A percentile compares a stretch with the other conserved stretches of the same genome.
Evolutionary conservation across 2,888 invertebrate genomes (phyloP).

Genomic region (Micoletzkya japonica): DNA sequence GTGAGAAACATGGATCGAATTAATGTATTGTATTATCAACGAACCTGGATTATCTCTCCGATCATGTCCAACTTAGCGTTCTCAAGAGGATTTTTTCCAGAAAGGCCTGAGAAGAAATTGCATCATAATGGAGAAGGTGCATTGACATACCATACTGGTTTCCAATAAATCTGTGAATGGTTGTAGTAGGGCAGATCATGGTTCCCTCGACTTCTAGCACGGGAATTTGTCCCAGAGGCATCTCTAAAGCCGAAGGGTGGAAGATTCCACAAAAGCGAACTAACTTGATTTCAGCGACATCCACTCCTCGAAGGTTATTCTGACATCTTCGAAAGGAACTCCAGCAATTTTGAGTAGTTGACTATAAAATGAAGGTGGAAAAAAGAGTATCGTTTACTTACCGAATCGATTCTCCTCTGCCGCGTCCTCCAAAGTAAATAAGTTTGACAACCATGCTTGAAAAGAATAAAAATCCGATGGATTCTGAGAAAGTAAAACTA

Average conservation of each 20-base stretch:
- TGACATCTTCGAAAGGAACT: constrained; percentile 42
- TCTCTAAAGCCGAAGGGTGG: constrained; percentile 37
- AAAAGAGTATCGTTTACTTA: not conserved
- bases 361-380: not conserved
- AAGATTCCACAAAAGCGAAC: not conserved
- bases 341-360: constrained; percentile 18
- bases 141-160: constrained; percentile 50
- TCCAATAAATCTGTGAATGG: constrained; percentile 53
- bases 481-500: no score
- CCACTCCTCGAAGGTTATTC: constrained; percentile 46
- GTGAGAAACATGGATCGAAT: not conserved
- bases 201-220: constrained; percentile 57
- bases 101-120: constrained; percentile 32
- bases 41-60: constrained; percentile 47
- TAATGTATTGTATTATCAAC: not conserved
- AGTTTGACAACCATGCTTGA: no score
- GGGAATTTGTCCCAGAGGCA: constrained; percentile 58
- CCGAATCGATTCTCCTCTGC: constrained; percentile 21
- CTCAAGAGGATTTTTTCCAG: constrained; percentile 44
- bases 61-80: constrained; percentile 57
- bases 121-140: not conserved
- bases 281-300: constrained; percentile 45
- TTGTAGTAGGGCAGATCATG: constrained; percentile 50
- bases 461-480: no score
- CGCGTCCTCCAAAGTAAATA: constrained; percentile 15